Evolutionary conservation across 2,797 vertebrate genomes (phyloP).

Genomic region (Fistularia commersonii): DNA sequence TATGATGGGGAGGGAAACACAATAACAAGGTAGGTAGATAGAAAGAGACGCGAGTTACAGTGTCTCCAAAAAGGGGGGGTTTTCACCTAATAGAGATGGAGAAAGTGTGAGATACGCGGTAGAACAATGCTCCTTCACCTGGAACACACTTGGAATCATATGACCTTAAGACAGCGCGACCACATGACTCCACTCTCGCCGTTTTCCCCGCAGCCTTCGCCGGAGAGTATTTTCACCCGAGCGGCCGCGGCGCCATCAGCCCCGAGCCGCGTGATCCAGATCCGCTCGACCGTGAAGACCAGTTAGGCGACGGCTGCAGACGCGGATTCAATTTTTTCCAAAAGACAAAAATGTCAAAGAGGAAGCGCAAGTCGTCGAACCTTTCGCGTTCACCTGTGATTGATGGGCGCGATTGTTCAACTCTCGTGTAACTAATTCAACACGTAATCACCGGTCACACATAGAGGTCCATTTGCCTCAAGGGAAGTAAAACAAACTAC

Average conservation of each 20-base stretch:
- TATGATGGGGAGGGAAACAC: constrained; percentile 7
- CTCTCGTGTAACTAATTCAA: constrained; percentile 54
- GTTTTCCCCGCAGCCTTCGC: constrained; percentile 22
- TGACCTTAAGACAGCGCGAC: constrained; percentile 35
- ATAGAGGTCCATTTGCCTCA: constrained; percentile 51
- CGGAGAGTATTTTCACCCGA: constrained; percentile 12
- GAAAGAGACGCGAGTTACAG: too few species aligned
- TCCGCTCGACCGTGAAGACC: too few species aligned
- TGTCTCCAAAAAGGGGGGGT: too few species aligned
- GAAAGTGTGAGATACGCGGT: background rate
- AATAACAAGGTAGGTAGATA: background rate
- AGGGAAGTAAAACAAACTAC: constrained; percentile 68
- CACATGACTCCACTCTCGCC: constrained; percentile 59
- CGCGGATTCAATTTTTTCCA: too few species aligned
- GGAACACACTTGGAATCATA: constrained; percentile 40
- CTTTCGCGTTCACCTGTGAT: constrained; percentile 22
- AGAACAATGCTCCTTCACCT: constrained; percentile 32
- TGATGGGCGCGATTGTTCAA: constrained; percentile 47
- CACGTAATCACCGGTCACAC: constrained; percentile 57
- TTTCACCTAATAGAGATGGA: constrained; percentile 1
- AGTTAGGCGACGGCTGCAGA: too few species aligned
- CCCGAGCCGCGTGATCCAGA: too few species aligned
- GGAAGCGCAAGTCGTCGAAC: constrained; percentile 2
- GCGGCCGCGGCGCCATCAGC: too few species aligned
- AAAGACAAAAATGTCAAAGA: background rate